Base-by-base conservation (phyloP, 2,888 invertebrate genomes). In the Plagodis dolabraria region DNA sequence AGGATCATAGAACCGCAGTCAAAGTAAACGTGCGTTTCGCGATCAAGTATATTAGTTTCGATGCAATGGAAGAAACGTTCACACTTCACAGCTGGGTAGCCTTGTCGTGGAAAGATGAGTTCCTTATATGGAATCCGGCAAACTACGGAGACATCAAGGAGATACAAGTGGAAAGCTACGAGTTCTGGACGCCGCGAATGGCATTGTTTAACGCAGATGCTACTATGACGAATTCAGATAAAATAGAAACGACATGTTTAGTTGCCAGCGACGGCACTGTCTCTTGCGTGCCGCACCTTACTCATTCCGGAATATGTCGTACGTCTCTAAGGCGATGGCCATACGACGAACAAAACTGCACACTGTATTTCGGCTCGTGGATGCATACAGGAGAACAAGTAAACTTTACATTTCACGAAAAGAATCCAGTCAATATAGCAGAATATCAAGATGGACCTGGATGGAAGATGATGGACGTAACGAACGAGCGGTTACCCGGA, bases 141-240 rank as follows among this genome's bases (percentile, higher is more conserved):
- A 93, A 96, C 6, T 96, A 95, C 76, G 95, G 94, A 9, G 93
- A 93, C 53, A 92, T 97, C 33, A 85, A 90, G 5, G 93, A 93
- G 59, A 86, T 95, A 12, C 94, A 95, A 70, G 83, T 96, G n/a
- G 94, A 94, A 11, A 95, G 95, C 68, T 90, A 93, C 55, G 93
- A 95, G 61, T 93, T 97, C 53, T 97, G 97, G 97, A 90, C 94
- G 9, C 97, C 97, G 0, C 95, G 96, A 71, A 89, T 97, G 74
- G 94, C 96, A 0, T 82, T 97, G 11, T 96, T 96, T 72, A 97
- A 97, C 73, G 93, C 94, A 6, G 91, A 92, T 54, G 87, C 83
- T 5, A 68, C 79, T 0, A 60, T 76, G 61, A 85, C 83, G 59
- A 85, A 82, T 40, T 75, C 85, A 2, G 88, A 89, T 57, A 67